Percentiles rank a stretch among this genome's conserved stretches.
phyloP scores from a whole-genome alignment of 2,797 vertebrate genomes.

The Thalassophryne amazonica region DNA sequence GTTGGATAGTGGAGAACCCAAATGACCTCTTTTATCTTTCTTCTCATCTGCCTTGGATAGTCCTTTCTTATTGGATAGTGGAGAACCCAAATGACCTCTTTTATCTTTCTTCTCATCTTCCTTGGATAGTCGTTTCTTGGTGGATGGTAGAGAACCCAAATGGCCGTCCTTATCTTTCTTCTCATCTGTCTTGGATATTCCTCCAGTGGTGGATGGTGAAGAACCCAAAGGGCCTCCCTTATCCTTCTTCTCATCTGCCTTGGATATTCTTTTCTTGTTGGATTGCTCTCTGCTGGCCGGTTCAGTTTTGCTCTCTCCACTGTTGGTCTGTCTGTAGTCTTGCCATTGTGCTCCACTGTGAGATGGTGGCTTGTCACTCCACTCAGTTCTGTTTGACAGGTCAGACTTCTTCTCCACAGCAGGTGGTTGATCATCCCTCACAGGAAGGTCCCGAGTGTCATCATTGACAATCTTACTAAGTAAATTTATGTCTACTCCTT shows the following conservation, averaged over 20 bases:
- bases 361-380: no score
- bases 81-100: no score
- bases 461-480: constrained; percentile 56
- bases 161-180: no score
- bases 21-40: no score
- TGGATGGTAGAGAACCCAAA: no score
- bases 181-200: no score
- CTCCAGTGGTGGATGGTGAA: no score
- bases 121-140: no score
- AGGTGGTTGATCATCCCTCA: not conserved
- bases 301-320: not conserved
- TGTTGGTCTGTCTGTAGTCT: not conserved
- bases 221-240: no score
- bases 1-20: no score
- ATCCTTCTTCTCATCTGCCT: not conserved
- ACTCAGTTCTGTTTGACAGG: not conserved
- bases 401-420: not conserved
- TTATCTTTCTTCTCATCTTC: no score
- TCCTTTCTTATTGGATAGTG: not conserved
- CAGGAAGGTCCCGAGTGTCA: constrained; percentile 14
- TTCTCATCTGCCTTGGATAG: not conserved
- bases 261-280: not conserved
- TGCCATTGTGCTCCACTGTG: not conserved
- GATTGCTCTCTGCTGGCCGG: not conserved
- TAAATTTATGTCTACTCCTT: constrained; percentile 62